Evolutionary conservation across 2,888 invertebrate genomes (phyloP).

Genomic region (Cheilosia soror): DNA sequence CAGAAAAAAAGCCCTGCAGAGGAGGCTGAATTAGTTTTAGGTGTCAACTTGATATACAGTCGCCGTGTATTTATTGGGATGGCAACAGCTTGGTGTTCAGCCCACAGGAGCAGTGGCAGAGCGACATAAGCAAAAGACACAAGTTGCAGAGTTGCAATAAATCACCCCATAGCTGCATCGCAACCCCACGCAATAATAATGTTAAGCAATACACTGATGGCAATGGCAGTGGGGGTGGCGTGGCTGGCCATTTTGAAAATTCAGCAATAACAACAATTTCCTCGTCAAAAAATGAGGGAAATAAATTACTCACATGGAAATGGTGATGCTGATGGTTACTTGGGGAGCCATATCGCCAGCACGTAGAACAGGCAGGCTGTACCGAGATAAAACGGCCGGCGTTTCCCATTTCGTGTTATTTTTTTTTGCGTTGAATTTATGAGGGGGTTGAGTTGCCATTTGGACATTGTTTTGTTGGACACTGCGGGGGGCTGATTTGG

Average conservation of each 20-base stretch:
- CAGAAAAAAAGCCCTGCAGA: conserved; percentile 30
- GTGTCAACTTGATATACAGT: conserved; percentile 74
- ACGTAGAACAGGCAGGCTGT: conserved; percentile 50
- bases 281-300: conserved; percentile 62
- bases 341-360: conserved; percentile 58
- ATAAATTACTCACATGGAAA: conserved; percentile 70
- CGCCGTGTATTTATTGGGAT: conserved; percentile 70
- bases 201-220: background rate
- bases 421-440: conserved; percentile 39
- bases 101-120: conserved; percentile 27
- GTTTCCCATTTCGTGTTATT: conserved; percentile 39
- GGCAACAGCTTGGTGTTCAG: conserved; percentile 71
- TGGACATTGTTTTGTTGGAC: conserved; percentile 64
- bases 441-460: conserved; percentile 64
- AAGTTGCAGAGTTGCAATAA: conserved; percentile 75
- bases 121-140: conserved; percentile 50
- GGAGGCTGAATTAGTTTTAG: conserved; percentile 72
- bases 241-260: conserved; percentile 72
- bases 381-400: conserved; percentile 54
- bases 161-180: conserved; percentile 72
- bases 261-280: conserved; percentile 74
- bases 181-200: conserved; percentile 38
- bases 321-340: conserved; percentile 56
- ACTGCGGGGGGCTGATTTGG: conserved; percentile 59
- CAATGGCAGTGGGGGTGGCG: background rate